Conservation (phyloP, 1,140 invertebrate genomes). For the Heliconius eleuchia region DNA sequence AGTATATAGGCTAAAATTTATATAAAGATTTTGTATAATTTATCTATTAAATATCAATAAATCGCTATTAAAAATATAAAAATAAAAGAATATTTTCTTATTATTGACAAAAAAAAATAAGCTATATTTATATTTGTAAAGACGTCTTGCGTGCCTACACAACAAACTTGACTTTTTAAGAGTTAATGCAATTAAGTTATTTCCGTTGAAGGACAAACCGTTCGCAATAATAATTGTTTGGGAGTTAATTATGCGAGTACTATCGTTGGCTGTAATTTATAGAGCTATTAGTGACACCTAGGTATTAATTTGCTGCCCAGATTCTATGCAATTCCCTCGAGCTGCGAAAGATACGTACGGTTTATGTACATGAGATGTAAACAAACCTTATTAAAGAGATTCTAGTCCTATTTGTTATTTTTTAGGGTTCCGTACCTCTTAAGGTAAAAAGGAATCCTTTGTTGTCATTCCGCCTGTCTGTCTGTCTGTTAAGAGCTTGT, state of each 20-base stretch:
- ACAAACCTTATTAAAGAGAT: neutral
- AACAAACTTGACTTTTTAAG: conserved; percentile 4
- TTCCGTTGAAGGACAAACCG: conserved; percentile 3
- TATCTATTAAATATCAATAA: too few species aligned
- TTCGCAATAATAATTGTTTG: conserved; percentile 14
- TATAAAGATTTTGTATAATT: too few species aligned
- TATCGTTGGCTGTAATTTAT: conserved; percentile 22
- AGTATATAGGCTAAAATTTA: too few species aligned
- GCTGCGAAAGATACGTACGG: neutral
- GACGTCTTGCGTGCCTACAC: neutral
- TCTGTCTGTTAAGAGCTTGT: too few species aligned
- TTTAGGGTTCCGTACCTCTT: too few species aligned
- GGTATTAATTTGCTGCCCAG: conserved; percentile 27
- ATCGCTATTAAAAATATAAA: too few species aligned
- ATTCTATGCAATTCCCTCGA: conserved; percentile 5
- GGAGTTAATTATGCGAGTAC: neutral
- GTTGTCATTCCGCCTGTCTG: too few species aligned
- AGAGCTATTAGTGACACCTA: conserved; percentile 24
- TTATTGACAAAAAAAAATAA: too few species aligned
- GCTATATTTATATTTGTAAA: neutral
- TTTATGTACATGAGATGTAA: neutral
- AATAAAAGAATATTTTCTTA: too few species aligned
- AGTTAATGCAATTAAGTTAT: neutral
- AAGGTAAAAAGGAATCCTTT: too few species aligned
- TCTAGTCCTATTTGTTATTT: neutral